phyloP scores from a whole-genome alignment of 2,888 invertebrate species.

The Druceiella hillmani region DNA sequence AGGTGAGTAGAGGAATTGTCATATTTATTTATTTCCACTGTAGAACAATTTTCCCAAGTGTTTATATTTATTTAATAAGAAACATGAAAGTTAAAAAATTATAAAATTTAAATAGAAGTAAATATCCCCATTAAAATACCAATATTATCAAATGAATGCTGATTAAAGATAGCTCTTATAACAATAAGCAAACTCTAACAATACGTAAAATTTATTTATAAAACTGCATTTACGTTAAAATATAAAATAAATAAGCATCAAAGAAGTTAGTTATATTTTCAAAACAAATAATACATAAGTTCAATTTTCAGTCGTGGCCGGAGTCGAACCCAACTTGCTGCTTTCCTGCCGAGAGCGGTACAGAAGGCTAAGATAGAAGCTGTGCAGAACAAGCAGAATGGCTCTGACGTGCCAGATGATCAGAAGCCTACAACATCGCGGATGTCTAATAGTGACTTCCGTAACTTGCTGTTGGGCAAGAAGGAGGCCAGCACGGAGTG shows the following conservation, averaged over 20 bases:
- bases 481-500: no score
- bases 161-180: no score
- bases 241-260: background rate
- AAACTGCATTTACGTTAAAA: background rate
- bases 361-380: conserved; percentile 32
- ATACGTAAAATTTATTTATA: background rate
- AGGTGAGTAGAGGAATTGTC: background rate
- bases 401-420: conserved; percentile 26
- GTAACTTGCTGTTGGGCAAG: conserved; percentile 51
- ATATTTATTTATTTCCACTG: background rate
- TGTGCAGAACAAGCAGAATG: conserved; percentile 27
- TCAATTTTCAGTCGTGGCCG: no score
- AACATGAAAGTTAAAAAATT: no score
- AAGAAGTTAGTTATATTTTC: background rate
- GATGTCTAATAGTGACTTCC: conserved; percentile 51
- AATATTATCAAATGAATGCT: no score
- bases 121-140: no score
- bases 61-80: no score
- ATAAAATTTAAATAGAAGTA: no score
- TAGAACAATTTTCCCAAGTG: background rate
- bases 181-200: no score
- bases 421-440: no score
- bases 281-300: no score
- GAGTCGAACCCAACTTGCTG: conserved; percentile 45
- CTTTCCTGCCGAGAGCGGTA: conserved; percentile 43